Percentiles rank a stretch among this genome's conserved stretches.
These are phyloP conservation scores for Columba livia DNA, from an alignment of 2,113 vertebrate species.

Conservation along the genomic window DNA sequence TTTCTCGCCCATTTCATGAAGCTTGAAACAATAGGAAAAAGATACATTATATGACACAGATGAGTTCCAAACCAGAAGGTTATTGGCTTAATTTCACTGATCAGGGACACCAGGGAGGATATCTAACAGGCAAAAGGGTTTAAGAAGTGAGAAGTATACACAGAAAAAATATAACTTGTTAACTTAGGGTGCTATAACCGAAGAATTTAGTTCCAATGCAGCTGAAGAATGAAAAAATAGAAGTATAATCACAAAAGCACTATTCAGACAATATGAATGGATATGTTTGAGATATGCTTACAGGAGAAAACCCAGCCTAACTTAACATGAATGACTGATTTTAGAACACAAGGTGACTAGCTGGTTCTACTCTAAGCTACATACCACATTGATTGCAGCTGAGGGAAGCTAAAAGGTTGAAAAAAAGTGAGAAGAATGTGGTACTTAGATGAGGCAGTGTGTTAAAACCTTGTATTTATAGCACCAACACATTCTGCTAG, in stretches of 20 bases:
- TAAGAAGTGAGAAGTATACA: neutral
- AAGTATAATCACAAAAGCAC: neutral
- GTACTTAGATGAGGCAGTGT: neutral
- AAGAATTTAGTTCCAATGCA: neutral
- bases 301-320: neutral
- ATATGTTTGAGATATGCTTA: neutral
- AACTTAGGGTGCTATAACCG: neutral
- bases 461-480: neutral
- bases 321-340: neutral
- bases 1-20: neutral
- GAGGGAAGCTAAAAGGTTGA: neutral
- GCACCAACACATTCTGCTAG: neutral
- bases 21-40: neutral
- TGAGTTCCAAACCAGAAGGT: neutral
- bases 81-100: neutral
- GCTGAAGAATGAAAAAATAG: neutral
- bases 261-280: neutral
- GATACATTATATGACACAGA: accelerated
- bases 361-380: neutral
- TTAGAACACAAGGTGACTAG: neutral
- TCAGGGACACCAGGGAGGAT: neutral
- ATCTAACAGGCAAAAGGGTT: neutral
- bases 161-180: neutral
- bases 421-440: neutral
- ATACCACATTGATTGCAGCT: neutral